Conservation (phyloP, 1,140 invertebrate species). For the Callitettix versicolor region DNA sequence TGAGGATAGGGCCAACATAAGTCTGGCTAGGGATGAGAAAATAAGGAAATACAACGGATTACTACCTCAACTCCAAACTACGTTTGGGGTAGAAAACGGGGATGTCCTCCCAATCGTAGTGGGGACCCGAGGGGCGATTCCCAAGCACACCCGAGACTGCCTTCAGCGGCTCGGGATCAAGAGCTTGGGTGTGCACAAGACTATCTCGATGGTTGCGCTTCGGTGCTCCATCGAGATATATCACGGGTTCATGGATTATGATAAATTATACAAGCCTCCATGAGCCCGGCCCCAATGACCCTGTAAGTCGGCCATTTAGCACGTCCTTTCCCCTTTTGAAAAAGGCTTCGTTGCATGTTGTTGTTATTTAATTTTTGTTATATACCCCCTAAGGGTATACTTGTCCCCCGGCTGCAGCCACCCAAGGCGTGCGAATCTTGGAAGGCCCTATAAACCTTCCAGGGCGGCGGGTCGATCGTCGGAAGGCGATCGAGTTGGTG, state of each 20-base stretch:
- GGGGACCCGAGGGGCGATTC: constrained; percentile 29
- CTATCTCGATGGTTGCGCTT: constrained; percentile 20
- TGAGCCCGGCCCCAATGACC: not conserved
- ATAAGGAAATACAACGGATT: constrained; percentile 2
- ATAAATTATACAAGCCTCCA: not conserved
- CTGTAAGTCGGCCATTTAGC: not conserved
- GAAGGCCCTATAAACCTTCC: not conserved
- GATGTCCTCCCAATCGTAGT: constrained; percentile 28
- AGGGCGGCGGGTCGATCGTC: not conserved
- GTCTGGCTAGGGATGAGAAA: constrained; percentile 3
- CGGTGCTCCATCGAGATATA: not conserved
- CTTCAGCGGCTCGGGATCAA: constrained; percentile 23
- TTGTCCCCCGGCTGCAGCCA: not conserved
- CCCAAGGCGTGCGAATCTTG: not conserved
- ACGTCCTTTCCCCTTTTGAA: not conserved
- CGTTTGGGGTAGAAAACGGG: constrained; percentile 5
- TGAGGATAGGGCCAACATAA: constrained; percentile 2
- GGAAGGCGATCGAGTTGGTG: not conserved
- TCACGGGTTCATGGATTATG: constrained; percentile 1
- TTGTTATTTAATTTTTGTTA: no score
- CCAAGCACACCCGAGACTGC: constrained; percentile 19
- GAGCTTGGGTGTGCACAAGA: constrained; percentile 17
- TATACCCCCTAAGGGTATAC: not conserved
- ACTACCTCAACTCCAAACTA: constrained; percentile 9
- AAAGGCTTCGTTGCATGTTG: no score